Evolutionary conservation across 2,797 vertebrate genomes (phyloP), one percentile per base, ranked within the genome.

Genomic region (Thalassophryne amazonica): DNA sequence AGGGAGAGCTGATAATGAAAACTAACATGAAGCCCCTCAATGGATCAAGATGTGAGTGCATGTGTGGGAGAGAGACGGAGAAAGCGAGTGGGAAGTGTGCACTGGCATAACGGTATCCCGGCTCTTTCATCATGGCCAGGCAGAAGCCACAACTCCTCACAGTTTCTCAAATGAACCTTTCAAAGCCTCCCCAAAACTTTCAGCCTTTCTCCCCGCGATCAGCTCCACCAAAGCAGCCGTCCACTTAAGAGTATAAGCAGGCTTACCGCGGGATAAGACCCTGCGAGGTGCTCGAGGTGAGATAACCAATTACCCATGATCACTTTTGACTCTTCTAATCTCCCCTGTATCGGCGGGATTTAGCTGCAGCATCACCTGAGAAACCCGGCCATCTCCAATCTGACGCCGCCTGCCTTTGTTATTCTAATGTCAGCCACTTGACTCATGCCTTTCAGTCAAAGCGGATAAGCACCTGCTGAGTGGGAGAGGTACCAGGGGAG

Each of bases 281-380:
- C 71, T 39, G 71, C 49, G 57, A 86, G 85, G 87, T 78, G 72
- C 86, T 85, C 2, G 77, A 86, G 87, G 88, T 88, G 86, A 90
- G 84, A 86, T 81, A 86, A 84, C 86, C 89, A 89, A 90, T 90
- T 89, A 90, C 87, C 78, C 79, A 68, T 87, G 84, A 88, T 92
- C 86, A 88, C 85, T 87, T 90, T 86, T 86, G 87, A 88, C 88
- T 88, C 79, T 79, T 86, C 80, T 90, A 91, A 92, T 90, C 89
- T 88, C 75, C 58, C 45, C 73, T 67, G 81, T 78, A 89, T 88
- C 68, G 18, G 72, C 27, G 1, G 82, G 87, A 88, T 90, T 88
- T 85, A 84, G 69, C 80, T 49, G 35, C 49, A 25, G 65, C 61
- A 64, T 81, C 78, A 88, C 85, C 84, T 78, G 69, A 66, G 84